A percentile compares a stretch with the other conserved stretches of the same genome.
Conservation (phyloP, 64 coral and sea anemone species). For the Acropora tenuis region DNA sequence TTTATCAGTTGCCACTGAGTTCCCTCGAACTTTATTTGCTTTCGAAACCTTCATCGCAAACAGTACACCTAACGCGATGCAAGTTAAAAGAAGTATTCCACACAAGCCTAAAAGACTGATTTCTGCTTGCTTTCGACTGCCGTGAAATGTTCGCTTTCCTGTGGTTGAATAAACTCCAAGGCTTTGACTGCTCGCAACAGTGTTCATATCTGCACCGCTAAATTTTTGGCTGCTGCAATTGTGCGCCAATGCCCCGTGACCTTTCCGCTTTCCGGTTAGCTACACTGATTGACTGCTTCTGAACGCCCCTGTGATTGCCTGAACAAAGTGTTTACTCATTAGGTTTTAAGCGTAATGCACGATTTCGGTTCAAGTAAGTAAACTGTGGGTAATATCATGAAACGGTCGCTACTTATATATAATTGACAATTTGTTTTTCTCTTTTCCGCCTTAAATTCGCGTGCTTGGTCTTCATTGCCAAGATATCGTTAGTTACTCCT, state of each 20-base stretch:
- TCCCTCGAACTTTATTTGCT: neutral
- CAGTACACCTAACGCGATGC: conserved; percentile 35
- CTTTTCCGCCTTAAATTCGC: too few species aligned
- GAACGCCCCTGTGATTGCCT: neutral
- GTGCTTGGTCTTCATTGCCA: too few species aligned
- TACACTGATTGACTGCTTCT: neutral
- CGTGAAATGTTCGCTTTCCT: neutral
- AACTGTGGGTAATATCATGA: neutral
- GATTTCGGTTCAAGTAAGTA: neutral
- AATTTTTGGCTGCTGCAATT: conserved; percentile 17
- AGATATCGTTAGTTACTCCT: too few species aligned
- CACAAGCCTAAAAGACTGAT: conserved; percentile 28
- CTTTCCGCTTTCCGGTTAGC: neutral
- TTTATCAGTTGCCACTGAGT: neutral
- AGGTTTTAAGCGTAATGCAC: neutral
- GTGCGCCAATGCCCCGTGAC: conserved; percentile 9
- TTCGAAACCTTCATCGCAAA: conserved; percentile 41
- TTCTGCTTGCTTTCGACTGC: neutral
- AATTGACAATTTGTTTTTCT: neutral
- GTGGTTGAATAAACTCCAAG: conserved; percentile 41
- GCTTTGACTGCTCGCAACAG: conserved; percentile 48
- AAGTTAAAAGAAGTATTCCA: conserved; percentile 51
- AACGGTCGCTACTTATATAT: neutral
- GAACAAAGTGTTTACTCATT: conserved; percentile 33
- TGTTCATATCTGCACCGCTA: conserved; percentile 21